Conservation (phyloP, 2,113 vertebrate genomes). For the Sylvietta virens region DNA sequence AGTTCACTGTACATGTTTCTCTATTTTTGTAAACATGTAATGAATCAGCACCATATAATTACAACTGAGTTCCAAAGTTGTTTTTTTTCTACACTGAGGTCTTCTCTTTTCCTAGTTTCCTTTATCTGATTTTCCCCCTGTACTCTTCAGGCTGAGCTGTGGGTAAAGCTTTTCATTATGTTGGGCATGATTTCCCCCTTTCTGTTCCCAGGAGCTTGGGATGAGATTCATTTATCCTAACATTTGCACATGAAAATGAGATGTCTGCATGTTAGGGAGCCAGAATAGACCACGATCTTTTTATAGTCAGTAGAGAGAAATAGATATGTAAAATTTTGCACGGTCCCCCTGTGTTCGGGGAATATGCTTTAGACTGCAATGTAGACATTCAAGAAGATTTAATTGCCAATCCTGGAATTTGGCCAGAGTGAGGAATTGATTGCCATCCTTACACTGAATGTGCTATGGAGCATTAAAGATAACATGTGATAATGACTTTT, state of each 20-base stretch:
- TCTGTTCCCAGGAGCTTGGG: background rate
- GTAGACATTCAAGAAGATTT: background rate
- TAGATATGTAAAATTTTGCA: background rate
- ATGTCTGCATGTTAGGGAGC: background rate
- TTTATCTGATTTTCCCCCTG: background rate
- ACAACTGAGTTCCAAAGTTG: background rate
- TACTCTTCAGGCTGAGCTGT: background rate
- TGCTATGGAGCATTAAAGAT: background rate
- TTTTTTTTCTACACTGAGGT: background rate
- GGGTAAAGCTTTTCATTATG: background rate
- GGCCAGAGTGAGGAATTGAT: conserved; percentile 13
- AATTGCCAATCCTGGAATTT: conserved; percentile 4
- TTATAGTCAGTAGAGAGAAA: conserved; percentile 18
- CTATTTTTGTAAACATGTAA: conserved; percentile 15
- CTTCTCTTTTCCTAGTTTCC: background rate
- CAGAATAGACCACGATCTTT: background rate
- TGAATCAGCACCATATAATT: background rate
- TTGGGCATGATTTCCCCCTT: background rate
- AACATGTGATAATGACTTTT: background rate
- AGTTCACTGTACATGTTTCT: background rate
- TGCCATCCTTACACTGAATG: background rate
- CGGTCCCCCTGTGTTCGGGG: background rate
- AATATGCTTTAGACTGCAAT: background rate
- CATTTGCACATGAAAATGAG: conserved; percentile 40
- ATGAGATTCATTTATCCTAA: conserved; percentile 21